These are phyloP conservation scores for Lordiphosa collinella DNA, from an alignment of 1,140 invertebrate genomes.

Conservation along the genomic window DNA sequence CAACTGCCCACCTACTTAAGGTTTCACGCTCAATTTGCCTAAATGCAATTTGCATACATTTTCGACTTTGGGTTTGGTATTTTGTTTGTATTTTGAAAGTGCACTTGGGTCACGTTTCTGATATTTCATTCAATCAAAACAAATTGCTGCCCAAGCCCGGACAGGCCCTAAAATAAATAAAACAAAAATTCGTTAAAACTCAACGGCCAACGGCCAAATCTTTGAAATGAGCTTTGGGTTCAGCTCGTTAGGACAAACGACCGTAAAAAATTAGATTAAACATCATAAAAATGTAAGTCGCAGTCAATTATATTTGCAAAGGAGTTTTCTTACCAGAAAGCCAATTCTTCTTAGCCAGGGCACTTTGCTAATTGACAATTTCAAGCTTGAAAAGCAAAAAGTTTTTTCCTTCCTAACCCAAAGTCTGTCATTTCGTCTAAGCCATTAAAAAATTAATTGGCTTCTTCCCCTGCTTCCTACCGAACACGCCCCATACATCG, in stretches of 20 bases:
- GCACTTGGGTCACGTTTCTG: slow-evolving; percentile 72
- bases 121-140: slow-evolving; percentile 78
- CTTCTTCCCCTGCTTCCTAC: slow-evolving; percentile 39
- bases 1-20: slow-evolving; percentile 48
- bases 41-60: slow-evolving; percentile 68
- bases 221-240: slow-evolving; percentile 22
- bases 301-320: slow-evolving; percentile 54
- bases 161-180: slow-evolving; percentile 67
- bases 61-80: slow-evolving; percentile 30
- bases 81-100: slow-evolving; percentile 18
- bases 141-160: slow-evolving; percentile 51
- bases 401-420: slow-evolving; percentile 57
- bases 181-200: slow-evolving; percentile 6
- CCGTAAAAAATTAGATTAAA: slow-evolving; percentile 70
- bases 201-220: slow-evolving; percentile 35
- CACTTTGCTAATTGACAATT: slow-evolving; percentile 77
- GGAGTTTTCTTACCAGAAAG: slow-evolving; percentile 31
- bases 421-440: slow-evolving; percentile 71
- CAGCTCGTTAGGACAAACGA: slow-evolving; percentile 63
- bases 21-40: slow-evolving; percentile 61
- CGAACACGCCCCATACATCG: slow-evolving; percentile 66
- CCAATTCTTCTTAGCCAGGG: slow-evolving; percentile 33
- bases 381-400: slow-evolving; percentile 37
- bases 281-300: slow-evolving; percentile 68
- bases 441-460: slow-evolving; percentile 77